Base-by-base conservation (phyloP, 1,140 invertebrate species). In the Gryllus bimaculatus region DNA sequence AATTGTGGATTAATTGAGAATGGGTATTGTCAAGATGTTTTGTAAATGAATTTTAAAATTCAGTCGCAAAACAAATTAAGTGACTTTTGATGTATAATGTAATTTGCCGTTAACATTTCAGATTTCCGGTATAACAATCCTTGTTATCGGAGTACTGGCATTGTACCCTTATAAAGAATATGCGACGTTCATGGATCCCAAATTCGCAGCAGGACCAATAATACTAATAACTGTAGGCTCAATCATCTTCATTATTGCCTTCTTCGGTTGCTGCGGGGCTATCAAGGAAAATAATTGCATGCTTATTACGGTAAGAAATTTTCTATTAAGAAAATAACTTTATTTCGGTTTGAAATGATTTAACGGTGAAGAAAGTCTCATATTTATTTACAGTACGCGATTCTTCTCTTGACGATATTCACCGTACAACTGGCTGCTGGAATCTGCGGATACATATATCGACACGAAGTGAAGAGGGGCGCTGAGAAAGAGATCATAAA, bases 241-340 rank as follows among this genome's bases (percentile, higher is more conserved):
- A n/a, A 90, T 95, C 75, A 92, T 95, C 82, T 93, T 95, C 83
- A 87, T 95, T 74, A 92, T 95, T 18, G 93, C 94, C 48, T 95
- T 96, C 88, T 92, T 96, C 81, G 95, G 95, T 80, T 96, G 95
- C 86, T 96, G 94, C 82, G 95, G 95, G 20, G 94, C 95, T 18
- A 87, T 94, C 7, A 93, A 93, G 83, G 94, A 96, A 85, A 95
- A 93, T 83, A 91, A 93, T 82, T 95, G 94, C 86, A 95, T 96
- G 94, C 92, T 96, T 74, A 90, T 94, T 20, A 94, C 93, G 47
- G 93, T 94, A 86, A 89, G 89, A 73, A 6, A 21, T 26, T 6
- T 77, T 8, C 26, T 39, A 39, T 39, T 39, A 39, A 39, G 26
- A 39, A 39, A 39, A 39, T 39, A 39, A 39, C 26, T 39, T 39